A percentile compares a stretch with the other conserved stretches of the same genome.
These are phyloP conservation scores for Dendroctonus ponderosae DNA, from an alignment of 1,140 invertebrate genomes.

Conservation along the genomic window DNA sequence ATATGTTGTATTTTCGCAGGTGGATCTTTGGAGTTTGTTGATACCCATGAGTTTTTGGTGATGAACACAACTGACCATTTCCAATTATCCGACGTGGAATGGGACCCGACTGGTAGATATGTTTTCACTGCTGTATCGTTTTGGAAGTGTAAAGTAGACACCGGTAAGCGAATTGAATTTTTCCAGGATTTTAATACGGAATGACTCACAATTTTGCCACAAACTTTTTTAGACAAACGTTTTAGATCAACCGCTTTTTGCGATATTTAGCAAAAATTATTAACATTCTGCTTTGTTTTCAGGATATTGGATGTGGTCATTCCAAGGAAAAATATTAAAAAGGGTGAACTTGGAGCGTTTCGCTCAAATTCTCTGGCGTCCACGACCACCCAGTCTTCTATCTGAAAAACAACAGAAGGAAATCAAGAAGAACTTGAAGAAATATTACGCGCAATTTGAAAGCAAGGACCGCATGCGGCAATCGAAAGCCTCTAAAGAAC, in stretches of 20 bases:
- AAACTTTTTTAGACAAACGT: too few relatives aligned
- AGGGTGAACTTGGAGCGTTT: conserved; percentile 88
- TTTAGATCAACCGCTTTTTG: too few relatives aligned
- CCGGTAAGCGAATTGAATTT: conserved; percentile 51
- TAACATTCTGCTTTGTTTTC: neutral
- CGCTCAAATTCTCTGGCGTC: conserved; percentile 94
- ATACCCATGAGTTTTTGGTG: conserved; percentile 91
- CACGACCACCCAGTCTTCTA: conserved; percentile 84
- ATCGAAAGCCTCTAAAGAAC: conserved; percentile 93
- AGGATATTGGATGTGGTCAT: conserved; percentile 96
- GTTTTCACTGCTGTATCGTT: conserved; percentile 92
- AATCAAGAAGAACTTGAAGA: conserved; percentile 97
- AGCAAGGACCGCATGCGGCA: conserved; percentile 91
- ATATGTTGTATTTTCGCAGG: conserved; percentile 7
- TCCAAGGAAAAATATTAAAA: conserved; percentile 75
- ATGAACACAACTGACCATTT: conserved; percentile 92
- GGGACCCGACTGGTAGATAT: conserved; percentile 98
- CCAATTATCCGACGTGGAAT: conserved; percentile 92
- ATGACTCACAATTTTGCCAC: too few relatives aligned
- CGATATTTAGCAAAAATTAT: neutral
- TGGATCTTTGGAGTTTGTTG: conserved; percentile 91
- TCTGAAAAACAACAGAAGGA: conserved; percentile 82
- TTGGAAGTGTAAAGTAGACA: conserved; percentile 96
- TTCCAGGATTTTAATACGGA: too few relatives aligned
- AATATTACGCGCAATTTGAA: conserved; percentile 94